Percentiles rank a stretch among this genome's conserved stretches.
phyloP scores from a whole-genome alignment of 2,888 invertebrate species.

The Caenorhabditis virilis region DNA sequence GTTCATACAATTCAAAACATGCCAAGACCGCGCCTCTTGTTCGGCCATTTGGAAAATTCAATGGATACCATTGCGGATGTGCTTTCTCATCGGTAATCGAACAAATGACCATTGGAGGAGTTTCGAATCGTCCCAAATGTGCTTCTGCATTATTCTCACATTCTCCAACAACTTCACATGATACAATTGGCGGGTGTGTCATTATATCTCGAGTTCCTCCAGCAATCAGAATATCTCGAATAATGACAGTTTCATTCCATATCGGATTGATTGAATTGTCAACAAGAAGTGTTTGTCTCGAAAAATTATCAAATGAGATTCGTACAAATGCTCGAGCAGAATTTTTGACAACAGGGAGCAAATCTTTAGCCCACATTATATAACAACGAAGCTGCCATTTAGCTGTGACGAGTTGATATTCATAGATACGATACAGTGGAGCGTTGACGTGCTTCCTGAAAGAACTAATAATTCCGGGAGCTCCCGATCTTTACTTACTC shows the following conservation, averaged over 20 bases:
- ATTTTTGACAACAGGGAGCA: conserved; percentile 50
- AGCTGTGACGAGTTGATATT: conserved; percentile 47
- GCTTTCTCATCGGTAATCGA: conserved; percentile 41
- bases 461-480: conserved; percentile 9
- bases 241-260: conserved; percentile 65
- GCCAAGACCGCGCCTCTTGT: conserved; percentile 55
- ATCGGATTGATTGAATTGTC: conserved; percentile 62
- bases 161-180: conserved; percentile 61
- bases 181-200: conserved; percentile 55
- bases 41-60: conserved; percentile 42
- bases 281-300: conserved; percentile 54
- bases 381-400: conserved; percentile 53
- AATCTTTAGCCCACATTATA: conserved; percentile 55
- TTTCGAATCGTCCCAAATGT: conserved; percentile 53
- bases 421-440: conserved; percentile 58
- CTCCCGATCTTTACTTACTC: background rate
- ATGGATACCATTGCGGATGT: conserved; percentile 52
- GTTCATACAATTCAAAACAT: conserved; percentile 55
- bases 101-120: conserved; percentile 50
- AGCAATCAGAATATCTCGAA: conserved; percentile 36
- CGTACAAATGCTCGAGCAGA: conserved; percentile 56
- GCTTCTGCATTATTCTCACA: conserved; percentile 31
- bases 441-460: too few species aligned
- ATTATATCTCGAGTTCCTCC: conserved; percentile 47
- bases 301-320: conserved; percentile 53